These are phyloP conservation scores for Pseudoips prasinana DNA, from an alignment of 2,888 invertebrate species.

Conservation along the genomic window DNA sequence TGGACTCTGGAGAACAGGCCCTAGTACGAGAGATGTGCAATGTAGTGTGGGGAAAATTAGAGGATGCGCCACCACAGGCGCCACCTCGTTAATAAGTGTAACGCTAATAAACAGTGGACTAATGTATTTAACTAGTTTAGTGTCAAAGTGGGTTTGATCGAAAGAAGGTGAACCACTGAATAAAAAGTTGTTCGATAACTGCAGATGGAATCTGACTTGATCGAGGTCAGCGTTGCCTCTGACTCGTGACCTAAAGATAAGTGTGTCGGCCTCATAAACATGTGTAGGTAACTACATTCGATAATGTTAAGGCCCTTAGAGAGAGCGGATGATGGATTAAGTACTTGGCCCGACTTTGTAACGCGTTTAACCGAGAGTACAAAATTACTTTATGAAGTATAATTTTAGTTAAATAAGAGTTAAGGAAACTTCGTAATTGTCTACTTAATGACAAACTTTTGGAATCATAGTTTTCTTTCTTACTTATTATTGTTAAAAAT, in stretches of 20 bases:
- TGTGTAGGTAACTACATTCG: constrained; percentile 44
- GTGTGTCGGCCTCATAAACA: constrained; percentile 62
- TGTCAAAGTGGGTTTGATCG: constrained; percentile 33
- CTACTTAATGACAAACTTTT: too few species aligned
- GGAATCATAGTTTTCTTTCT: neutral
- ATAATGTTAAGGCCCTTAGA: constrained; percentile 36
- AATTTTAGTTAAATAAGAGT: constrained; percentile 24
- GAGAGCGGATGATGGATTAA: constrained; percentile 29
- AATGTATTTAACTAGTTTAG: constrained; percentile 25
- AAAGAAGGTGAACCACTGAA: constrained; percentile 49
- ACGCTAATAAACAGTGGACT: constrained; percentile 21
- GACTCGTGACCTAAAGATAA: constrained; percentile 68
- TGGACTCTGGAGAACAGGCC: constrained; percentile 95
- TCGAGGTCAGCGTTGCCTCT: constrained; percentile 65
- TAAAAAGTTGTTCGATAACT: constrained; percentile 44
- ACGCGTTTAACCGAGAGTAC: constrained; percentile 54
- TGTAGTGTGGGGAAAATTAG: constrained; percentile 95
- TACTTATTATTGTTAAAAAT: constrained; percentile 6
- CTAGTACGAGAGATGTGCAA: constrained; percentile 98
- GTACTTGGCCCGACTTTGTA: constrained; percentile 37
- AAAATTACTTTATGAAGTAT: constrained; percentile 45
- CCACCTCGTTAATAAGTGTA: constrained; percentile 58
- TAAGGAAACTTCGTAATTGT: constrained; percentile 5
- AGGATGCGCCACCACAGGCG: constrained; percentile 88
- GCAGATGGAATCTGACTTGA: constrained; percentile 61